phyloP scores from a whole-genome alignment of 2,797 vertebrate genomes.

The Gadopsis marmoratus region DNA sequence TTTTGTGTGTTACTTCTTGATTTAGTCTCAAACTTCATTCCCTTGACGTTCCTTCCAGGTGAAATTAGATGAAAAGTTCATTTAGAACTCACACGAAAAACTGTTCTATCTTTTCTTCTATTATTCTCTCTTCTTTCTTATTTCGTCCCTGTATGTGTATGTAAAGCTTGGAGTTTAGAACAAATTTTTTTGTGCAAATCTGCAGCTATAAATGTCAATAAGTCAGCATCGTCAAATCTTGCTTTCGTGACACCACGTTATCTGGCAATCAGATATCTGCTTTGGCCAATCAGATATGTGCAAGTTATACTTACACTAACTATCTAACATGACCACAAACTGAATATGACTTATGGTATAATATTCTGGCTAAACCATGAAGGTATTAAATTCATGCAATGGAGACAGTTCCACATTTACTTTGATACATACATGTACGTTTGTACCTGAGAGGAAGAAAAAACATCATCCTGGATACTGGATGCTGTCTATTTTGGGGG shows the following conservation, averaged over 20 bases:
- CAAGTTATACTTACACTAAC: background rate
- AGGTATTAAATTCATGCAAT: background rate
- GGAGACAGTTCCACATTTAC: background rate
- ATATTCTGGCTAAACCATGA: background rate
- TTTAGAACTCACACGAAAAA: background rate
- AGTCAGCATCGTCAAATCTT: background rate
- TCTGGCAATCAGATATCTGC: background rate
- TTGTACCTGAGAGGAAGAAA: slow-evolving; percentile 51
- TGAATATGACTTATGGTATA: background rate
- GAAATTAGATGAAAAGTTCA: background rate
- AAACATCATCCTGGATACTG: slow-evolving; percentile 61
- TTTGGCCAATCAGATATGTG: background rate
- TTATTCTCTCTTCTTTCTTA: background rate
- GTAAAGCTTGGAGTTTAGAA: background rate
- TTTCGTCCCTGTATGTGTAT: background rate
- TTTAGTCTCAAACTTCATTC: background rate
- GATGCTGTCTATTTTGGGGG: slow-evolving; percentile 58
- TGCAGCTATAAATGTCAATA: background rate
- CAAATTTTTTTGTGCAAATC: background rate
- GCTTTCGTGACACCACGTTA: background rate
- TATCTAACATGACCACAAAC: background rate
- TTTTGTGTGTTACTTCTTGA: background rate
- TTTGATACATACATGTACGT: background rate
- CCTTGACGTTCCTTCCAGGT: background rate
- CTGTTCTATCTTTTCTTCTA: background rate